These are phyloP conservation scores for Caenorhabditis briggsae DNA, from an alignment of 1,140 invertebrate species.

Conservation along the genomic window DNA sequence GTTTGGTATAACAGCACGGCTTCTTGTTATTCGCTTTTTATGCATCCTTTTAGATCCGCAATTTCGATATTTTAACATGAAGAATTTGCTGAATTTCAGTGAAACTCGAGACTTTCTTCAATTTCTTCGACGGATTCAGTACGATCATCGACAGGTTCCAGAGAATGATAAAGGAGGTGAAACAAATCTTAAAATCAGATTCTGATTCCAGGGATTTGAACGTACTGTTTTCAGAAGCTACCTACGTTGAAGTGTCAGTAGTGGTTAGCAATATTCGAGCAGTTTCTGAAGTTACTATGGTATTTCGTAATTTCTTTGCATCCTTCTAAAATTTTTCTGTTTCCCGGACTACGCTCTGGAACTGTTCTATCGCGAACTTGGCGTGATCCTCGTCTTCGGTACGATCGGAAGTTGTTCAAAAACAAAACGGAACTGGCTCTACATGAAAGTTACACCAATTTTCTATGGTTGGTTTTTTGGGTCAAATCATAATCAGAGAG, in stretches of 20 bases:
- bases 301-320: slow-evolving; percentile 9
- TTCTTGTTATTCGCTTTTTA: slow-evolving; percentile 2
- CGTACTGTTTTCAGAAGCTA: slow-evolving; percentile 62
- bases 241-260: slow-evolving; percentile 72
- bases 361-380: slow-evolving; percentile 77
- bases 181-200: not conserved
- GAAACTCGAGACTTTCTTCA: slow-evolving; percentile 77
- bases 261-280: slow-evolving; percentile 76
- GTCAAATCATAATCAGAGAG: slow-evolving; percentile 1
- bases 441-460: slow-evolving; percentile 70
- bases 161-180: slow-evolving; percentile 70
- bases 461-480: slow-evolving; percentile 63
- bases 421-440: slow-evolving; percentile 72
- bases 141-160: slow-evolving; percentile 76
- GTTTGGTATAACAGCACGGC: slow-evolving; percentile 35
- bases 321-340: not conserved
- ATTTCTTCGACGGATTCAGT: slow-evolving; percentile 75
- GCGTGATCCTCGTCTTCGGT: slow-evolving; percentile 71
- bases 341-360: slow-evolving; percentile 75
- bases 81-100: slow-evolving; percentile 66
- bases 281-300: slow-evolving; percentile 78
- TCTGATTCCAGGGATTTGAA: not conserved
- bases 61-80: no score
- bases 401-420: slow-evolving; percentile 72
- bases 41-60: not conserved